Percentiles rank a stretch among this genome's conserved stretches.
Evolutionary conservation across 2,888 invertebrate genomes (phyloP).

Genomic region (Drosophila anomelani): DNA sequence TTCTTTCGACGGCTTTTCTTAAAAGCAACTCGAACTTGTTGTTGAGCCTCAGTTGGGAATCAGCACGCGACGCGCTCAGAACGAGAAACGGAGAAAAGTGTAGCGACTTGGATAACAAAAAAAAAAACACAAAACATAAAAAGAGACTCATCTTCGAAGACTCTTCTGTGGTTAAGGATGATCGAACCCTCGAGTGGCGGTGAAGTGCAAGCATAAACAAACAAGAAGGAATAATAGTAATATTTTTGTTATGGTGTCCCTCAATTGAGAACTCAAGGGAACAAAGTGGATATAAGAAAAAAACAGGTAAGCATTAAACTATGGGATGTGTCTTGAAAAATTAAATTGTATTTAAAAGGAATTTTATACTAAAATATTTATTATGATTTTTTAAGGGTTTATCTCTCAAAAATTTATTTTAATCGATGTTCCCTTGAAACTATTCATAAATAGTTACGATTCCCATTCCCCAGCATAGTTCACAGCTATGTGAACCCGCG

Average conservation of each 20-base stretch:
- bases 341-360: too few species aligned
- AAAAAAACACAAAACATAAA: background rate
- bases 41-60: conserved; percentile 59
- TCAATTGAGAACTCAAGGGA: conserved; percentile 39
- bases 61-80: conserved; percentile 78
- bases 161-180: conserved; percentile 63
- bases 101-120: conserved; percentile 20
- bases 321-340: too few species aligned
- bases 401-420: background rate
- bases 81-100: conserved; percentile 41
- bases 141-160: conserved; percentile 47
- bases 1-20: conserved; percentile 75
- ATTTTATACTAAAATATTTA: background rate
- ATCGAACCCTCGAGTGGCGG: conserved; percentile 59
- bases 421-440: background rate
- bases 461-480: background rate
- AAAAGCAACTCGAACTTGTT: conserved; percentile 63
- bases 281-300: conserved; percentile 58
- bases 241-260: conserved; percentile 62
- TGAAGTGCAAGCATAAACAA: conserved; percentile 61
- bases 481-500: conserved; percentile 50
- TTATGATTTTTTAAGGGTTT: background rate
- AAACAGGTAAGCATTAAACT: conserved; percentile 41
- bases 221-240: conserved; percentile 25
- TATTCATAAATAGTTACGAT: background rate